Base-by-base conservation (phyloP, 2,797 vertebrate genomes). In the Sebastes taczanowskii region DNA sequence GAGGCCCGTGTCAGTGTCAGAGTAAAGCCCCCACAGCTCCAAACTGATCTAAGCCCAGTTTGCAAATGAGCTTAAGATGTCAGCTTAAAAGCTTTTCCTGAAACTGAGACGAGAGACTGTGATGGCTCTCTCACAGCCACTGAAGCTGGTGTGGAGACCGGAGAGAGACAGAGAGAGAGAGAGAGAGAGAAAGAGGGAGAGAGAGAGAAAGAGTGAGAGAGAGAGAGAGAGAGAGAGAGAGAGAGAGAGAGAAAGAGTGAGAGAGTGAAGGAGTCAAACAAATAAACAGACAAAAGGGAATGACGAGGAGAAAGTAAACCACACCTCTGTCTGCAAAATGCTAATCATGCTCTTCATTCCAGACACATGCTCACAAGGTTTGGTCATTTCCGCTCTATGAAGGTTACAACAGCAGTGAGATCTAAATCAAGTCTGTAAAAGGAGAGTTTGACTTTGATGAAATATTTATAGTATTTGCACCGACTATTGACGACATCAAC, bases 51-150 rank as follows among this genome's bases (percentile, higher is more conserved):
- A 68, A 90, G 77, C 78, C 80, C 85, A 79, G 86, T 92, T 91
- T 84, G 91, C 86, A 94, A 95, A 95, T 94, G 87, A 93, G 92
- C 91, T 94, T 94, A 92, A 92, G 60, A 94, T 93, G 91, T 94
- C 94, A 93, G 90, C 91, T 93, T 94, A 93, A 92, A 91, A 93
- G 93, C 92, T 91, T 92, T 91, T 88, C 74, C 84, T 93, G 92
- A 94, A 94, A 94, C 82, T 82, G 89, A 94, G 89, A 91, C 58
- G 77, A 77, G 86, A 82, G 70, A 77, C 85, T 78, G 78, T 60
- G 89, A 92, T 89, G 88, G 81, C 78, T 79, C 79, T 82, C 88
- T 86, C 80, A 20, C 66, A 77, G 80, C 85, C 71, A 74, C 82
- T 88, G 42, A 83, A 75, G 74, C 82, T 76, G 69, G 58, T 63